Percentiles rank a stretch among this genome's conserved stretches.
Evolutionary conservation across 2,113 vertebrate genomes (phyloP).

Genomic region (Myotis brandtii): DNA sequence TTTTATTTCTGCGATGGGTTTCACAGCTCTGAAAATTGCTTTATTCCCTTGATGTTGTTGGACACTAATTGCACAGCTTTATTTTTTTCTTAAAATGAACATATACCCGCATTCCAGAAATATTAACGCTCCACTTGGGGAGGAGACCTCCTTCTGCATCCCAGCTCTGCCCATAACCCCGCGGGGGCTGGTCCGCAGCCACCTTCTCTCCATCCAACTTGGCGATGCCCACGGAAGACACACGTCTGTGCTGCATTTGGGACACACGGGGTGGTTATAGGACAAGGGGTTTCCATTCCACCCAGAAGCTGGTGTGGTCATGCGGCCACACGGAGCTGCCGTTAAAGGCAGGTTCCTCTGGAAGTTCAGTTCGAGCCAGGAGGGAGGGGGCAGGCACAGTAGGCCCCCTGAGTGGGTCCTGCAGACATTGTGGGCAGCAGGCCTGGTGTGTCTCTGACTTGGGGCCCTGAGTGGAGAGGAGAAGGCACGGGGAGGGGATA

Average conservation of each 20-base stretch:
- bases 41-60: conserved; percentile 77
- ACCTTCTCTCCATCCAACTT: background rate
- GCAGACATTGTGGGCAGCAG: accelerated
- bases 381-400: background rate
- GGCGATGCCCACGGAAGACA: conserved; percentile 47
- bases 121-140: background rate
- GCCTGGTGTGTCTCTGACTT: background rate
- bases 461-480: background rate
- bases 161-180: background rate
- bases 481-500: background rate
- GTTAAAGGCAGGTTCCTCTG: no score
- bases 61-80: conserved; percentile 64
- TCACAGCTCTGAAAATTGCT: conserved; percentile 71
- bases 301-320: conserved; percentile 36
- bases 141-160: background rate
- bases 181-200: background rate
- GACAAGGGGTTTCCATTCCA: background rate
- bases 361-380: background rate
- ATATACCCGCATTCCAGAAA: background rate
- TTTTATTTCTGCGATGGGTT: conserved; percentile 76
- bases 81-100: background rate
- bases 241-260: background rate
- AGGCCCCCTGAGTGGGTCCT: accelerated
- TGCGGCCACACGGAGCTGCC: accelerated
- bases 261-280: conserved; percentile 32